These are phyloP conservation scores for Amblyornis subalaris DNA, from an alignment of 2,113 vertebrate species.

Conservation along the genomic window DNA sequence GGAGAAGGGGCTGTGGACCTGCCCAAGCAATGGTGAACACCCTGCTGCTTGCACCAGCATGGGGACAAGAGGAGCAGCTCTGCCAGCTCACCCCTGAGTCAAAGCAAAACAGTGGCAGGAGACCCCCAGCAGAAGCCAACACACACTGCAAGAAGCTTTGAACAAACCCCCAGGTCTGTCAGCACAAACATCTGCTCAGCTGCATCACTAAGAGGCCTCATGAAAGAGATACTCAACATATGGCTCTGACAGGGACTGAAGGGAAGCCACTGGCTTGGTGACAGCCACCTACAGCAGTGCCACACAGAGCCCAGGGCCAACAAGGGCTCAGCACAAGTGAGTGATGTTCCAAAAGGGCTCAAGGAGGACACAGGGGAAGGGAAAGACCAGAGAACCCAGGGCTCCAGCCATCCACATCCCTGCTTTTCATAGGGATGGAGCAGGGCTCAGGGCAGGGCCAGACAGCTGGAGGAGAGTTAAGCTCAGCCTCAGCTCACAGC, in stretches of 20 bases:
- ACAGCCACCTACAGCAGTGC: not conserved
- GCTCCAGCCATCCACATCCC: not conserved
- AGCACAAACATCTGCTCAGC: conserved; percentile 45
- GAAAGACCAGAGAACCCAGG: not conserved
- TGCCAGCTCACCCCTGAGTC: not conserved
- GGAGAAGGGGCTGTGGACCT: not conserved
- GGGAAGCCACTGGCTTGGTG: not conserved
- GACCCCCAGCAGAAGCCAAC: not conserved
- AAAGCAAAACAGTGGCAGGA: not conserved
- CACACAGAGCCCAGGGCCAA: not conserved
- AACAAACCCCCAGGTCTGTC: not conserved
- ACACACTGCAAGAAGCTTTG: not conserved
- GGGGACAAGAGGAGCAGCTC: not conserved
- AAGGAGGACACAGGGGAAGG: not conserved
- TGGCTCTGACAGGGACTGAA: not conserved
- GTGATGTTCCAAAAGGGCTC: not conserved
- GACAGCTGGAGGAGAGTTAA: not conserved
- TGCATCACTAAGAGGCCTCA: not conserved
- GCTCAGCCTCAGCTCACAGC: not conserved
- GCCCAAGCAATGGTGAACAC: not conserved
- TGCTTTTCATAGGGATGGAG: not conserved
- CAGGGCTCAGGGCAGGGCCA: not conserved
- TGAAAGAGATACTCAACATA: not conserved
- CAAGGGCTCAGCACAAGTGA: not conserved
- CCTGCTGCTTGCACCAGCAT: not conserved